These are phyloP conservation scores for Poeciliopsis occidentalis DNA, from an alignment of 2,113 vertebrate genomes.

Conservation along the genomic window DNA sequence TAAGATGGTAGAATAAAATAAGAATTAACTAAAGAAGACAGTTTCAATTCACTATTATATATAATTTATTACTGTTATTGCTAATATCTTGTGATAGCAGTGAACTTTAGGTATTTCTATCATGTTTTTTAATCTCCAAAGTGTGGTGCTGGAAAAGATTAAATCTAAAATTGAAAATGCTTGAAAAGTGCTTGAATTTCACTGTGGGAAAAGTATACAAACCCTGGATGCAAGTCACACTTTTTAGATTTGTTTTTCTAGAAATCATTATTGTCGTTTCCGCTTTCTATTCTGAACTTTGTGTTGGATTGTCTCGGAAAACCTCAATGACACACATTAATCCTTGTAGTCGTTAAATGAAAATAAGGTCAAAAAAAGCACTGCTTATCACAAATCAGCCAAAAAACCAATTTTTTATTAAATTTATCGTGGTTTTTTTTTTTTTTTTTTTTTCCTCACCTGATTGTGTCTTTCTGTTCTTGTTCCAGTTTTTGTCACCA, in stretches of 20 bases:
- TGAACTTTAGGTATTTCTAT: no score
- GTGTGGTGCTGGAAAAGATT: no score
- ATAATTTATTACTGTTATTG: no score
- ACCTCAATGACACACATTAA: neutral
- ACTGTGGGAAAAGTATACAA: no score
- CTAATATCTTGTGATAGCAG: no score
- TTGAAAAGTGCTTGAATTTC: no score
- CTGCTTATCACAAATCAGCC: neutral
- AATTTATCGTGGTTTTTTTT: no score
- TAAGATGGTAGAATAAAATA: slow-evolving; percentile 45
- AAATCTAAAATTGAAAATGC: no score
- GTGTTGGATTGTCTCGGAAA: neutral
- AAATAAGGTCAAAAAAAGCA: neutral
- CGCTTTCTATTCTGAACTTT: neutral
- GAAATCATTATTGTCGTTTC: neutral
- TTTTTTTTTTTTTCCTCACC: neutral
- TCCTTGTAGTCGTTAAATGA: neutral
- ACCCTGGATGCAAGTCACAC: no score
- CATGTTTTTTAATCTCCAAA: no score
- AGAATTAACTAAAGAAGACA: no score
- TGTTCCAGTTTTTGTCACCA: slow-evolving; percentile 80
- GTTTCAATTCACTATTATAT: no score
- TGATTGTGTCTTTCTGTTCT: slow-evolving; percentile 19
- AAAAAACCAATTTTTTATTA: neutral
- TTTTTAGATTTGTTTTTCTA: neutral